Evolutionary conservation across 2,113 vertebrate species (phyloP).

Genomic region (Cynoglossus semilaevis): DNA sequence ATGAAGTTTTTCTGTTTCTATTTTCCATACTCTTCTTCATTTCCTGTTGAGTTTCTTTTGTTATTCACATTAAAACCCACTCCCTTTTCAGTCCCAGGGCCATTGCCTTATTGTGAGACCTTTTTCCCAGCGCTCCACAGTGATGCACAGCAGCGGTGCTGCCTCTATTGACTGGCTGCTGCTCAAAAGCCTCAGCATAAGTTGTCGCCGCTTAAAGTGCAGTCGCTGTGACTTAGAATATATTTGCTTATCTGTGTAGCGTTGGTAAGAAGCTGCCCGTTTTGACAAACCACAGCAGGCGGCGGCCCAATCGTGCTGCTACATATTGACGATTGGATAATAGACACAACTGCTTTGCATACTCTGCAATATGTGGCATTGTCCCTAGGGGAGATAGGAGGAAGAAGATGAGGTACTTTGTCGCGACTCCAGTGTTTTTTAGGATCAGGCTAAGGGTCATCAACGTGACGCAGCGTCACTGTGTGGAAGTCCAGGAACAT

Average conservation of each 20-base stretch:
- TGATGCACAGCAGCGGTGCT: conserved; percentile 7
- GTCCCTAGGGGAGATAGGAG: conserved; percentile 11
- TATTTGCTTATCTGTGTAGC: conserved; percentile 20
- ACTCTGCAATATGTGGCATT: conserved; percentile 22
- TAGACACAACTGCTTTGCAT: conserved; percentile 33
- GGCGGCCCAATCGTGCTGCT: conserved; percentile 38
- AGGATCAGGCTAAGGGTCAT: too few relatives aligned
- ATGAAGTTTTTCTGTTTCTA: neutral
- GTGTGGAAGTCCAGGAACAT: too few relatives aligned
- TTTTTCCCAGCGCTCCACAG: conserved; percentile 13
- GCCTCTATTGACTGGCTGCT: conserved; percentile 14
- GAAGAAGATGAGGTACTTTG: neutral
- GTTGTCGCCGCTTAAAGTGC: conserved; percentile 11
- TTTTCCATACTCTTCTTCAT: neutral
- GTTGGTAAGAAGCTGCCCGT: conserved; percentile 27
- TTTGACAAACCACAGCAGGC: conserved; percentile 38
- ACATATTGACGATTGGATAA: conserved; percentile 57
- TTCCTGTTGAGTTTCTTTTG: neutral
- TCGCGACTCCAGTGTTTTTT: too few relatives aligned
- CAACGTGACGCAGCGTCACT: too few relatives aligned
- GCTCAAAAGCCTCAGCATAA: conserved; percentile 24
- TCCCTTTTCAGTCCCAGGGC: conserved; percentile 21
- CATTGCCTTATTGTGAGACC: conserved; percentile 35
- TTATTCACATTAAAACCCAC: conserved; percentile 20
- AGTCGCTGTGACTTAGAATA: conserved; percentile 22